Conservation (phyloP, 37 sponge, comb jelly and placozoan genomes). For the Bolinopsis microptera region DNA sequence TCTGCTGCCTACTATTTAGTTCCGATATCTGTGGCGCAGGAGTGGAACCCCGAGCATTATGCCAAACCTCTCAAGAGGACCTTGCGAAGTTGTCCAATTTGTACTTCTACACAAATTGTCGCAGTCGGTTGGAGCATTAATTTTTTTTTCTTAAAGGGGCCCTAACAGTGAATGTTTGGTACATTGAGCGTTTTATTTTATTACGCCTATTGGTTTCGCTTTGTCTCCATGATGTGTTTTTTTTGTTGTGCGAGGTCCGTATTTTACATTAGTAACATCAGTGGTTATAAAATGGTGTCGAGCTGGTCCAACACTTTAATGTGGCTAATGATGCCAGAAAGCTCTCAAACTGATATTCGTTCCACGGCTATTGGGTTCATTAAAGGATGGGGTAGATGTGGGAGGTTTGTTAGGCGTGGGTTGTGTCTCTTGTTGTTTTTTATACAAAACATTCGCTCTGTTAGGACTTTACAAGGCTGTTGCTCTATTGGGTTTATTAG, state of each 20-base stretch:
- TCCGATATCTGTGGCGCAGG: neutral
- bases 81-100: neutral
- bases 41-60: neutral
- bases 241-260: neutral
- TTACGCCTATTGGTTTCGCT: neutral
- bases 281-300: neutral
- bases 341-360: neutral
- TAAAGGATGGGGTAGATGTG: neutral
- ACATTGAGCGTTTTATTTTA: neutral
- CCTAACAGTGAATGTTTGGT: neutral
- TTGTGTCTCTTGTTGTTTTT: neutral
- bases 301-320: neutral
- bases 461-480: neutral
- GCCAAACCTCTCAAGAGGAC: neutral
- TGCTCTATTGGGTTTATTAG: neutral
- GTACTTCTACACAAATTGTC: neutral
- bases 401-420: conserved; percentile 12
- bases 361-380: conserved; percentile 35
- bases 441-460: neutral
- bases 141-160: no score
- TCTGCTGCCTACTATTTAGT: neutral
- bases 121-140: neutral
- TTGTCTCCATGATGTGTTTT: neutral
- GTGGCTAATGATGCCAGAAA: neutral
- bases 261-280: no score